phyloP scores from a whole-genome alignment of 2,888 invertebrate species.

The Eristalis arbustorum region DNA sequence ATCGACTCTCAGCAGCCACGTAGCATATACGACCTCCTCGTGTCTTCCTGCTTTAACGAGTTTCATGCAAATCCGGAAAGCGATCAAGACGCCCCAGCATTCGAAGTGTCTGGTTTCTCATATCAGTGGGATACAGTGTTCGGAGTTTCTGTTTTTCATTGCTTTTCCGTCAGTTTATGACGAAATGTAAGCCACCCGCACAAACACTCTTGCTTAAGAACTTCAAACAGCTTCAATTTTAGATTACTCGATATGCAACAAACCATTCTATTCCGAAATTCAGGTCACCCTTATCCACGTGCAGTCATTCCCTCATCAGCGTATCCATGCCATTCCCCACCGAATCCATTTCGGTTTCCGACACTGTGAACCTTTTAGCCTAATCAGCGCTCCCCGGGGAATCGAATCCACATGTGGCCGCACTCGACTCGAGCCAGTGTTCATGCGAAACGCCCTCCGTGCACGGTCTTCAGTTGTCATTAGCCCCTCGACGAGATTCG shows the following conservation, averaged over 20 bases:
- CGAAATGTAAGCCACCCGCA: no score
- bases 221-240: no score
- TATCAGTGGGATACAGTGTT: no score
- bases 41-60: no score
- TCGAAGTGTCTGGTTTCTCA: no score
- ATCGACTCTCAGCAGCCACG: no score
- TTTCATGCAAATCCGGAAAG: no score
- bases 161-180: no score
- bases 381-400: conserved; percentile 51
- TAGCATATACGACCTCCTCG: no score
- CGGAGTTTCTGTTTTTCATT: no score
- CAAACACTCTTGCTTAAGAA: no score
- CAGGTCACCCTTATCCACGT: background rate
- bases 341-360: background rate
- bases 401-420: conserved; percentile 43
- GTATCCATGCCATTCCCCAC: background rate
- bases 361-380: conserved; percentile 41
- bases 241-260: background rate
- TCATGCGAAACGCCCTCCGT: conserved; percentile 46
- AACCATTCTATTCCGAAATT: background rate
- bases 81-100: no score
- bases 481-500: background rate
- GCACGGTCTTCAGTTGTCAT: conserved; percentile 3
- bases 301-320: background rate
- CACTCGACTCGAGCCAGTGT: conserved; percentile 10